Evolutionary conservation across 1,140 invertebrate genomes (phyloP).

Genomic region (Brachystomella parvula): DNA sequence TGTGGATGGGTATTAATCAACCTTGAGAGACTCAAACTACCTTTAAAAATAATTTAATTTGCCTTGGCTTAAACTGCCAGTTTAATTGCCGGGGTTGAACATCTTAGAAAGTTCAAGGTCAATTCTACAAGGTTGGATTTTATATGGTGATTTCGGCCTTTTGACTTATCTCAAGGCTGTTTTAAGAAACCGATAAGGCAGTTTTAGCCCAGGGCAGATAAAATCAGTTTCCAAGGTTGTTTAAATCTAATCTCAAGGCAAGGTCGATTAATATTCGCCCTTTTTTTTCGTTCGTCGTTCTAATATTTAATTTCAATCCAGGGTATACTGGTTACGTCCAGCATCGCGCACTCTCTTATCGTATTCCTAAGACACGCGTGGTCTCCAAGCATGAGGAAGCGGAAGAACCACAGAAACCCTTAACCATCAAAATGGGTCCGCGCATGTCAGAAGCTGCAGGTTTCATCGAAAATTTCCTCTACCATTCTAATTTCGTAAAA

Average conservation of each 20-base stretch:
- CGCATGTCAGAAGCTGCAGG: not conserved
- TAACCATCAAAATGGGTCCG: not conserved
- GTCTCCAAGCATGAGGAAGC: not conserved
- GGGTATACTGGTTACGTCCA: slow-evolving; percentile 4
- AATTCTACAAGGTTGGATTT: no score
- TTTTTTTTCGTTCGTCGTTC: not conserved
- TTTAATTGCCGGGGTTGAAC: no score
- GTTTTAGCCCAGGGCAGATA: no score
- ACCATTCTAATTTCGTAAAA: not conserved
- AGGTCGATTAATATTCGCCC: no score
- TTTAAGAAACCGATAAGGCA: no score
- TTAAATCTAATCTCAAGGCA: not conserved
- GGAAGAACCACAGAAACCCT: not conserved
- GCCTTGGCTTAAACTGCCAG: no score
- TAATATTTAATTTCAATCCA: not conserved
- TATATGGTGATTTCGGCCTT: no score
- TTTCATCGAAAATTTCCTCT: not conserved
- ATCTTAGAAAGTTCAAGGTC: no score
- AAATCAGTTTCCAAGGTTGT: no score
- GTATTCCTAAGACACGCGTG: slow-evolving; percentile 3
- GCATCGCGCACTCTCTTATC: slow-evolving; percentile 1
- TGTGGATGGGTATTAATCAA: no score
- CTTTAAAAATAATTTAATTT: not conserved
- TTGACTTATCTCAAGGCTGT: no score
- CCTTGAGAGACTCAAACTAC: no score